Conservation (phyloP, 2,797 vertebrate species). For the Mormyrus proboscirostris region DNA sequence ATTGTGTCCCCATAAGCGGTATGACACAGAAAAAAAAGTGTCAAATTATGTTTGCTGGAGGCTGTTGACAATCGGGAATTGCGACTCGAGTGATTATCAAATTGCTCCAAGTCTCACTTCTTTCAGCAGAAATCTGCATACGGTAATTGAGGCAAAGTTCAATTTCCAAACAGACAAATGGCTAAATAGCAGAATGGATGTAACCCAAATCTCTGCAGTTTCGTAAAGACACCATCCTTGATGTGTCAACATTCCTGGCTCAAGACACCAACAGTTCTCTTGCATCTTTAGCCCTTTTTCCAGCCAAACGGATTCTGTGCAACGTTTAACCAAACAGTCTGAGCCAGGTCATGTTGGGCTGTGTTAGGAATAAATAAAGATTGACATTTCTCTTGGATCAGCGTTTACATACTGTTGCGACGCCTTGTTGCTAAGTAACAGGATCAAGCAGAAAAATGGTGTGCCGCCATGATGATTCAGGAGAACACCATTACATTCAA, state of each 20-base stretch:
- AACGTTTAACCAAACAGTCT: neutral
- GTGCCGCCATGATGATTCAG: neutral
- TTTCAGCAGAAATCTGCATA: neutral
- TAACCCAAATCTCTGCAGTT: neutral
- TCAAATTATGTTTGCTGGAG: neutral
- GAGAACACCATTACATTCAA: neutral
- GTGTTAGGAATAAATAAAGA: neutral
- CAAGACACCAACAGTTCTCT: neutral
- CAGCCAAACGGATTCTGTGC: neutral
- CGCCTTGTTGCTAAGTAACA: conserved; percentile 24
- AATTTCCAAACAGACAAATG: neutral
- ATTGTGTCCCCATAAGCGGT: neutral
- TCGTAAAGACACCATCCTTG: neutral
- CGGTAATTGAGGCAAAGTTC: neutral
- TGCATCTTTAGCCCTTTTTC: neutral
- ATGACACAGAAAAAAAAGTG: neutral
- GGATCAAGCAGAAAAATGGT: conserved; percentile 6
- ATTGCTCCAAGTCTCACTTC: neutral
- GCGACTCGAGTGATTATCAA: neutral
- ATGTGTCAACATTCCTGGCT: neutral
- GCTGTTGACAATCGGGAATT: neutral
- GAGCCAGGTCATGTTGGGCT: neutral
- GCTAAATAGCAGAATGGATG: neutral
- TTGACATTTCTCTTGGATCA: conserved; percentile 19
- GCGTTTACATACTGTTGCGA: conserved; percentile 9